phyloP scores from a whole-genome alignment of 1,140 invertebrate genomes.

The Dryas iulia region DNA sequence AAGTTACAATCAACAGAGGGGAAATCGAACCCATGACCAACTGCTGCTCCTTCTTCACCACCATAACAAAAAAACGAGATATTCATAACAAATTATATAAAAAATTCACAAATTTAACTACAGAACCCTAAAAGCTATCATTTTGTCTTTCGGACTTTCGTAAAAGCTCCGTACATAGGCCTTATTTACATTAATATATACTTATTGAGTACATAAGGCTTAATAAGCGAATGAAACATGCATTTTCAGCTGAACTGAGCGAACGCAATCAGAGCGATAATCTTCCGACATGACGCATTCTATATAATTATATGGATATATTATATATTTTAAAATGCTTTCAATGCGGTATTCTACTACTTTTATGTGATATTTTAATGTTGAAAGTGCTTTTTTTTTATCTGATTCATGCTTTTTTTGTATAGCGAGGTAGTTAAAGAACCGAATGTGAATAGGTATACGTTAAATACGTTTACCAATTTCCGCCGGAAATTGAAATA shows the following conservation, averaged over 20 bases:
- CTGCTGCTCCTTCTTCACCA: no score
- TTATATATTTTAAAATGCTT: not conserved
- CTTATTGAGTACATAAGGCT: slow-evolving; percentile 13
- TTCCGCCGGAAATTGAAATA: no score
- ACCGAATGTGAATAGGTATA: no score
- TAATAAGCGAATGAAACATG: slow-evolving; percentile 23
- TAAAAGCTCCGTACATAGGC: not conserved
- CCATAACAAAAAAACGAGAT: no score
- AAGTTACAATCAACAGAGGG: no score
- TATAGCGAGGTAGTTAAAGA: no score
- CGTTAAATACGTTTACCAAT: no score
- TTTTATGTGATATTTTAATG: not conserved
- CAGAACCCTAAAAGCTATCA: not conserved
- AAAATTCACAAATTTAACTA: not conserved
- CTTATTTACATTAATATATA: not conserved
- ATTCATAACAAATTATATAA: no score
- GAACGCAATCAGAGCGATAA: slow-evolving; percentile 15
- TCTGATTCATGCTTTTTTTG: no score
- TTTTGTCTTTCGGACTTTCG: not conserved
- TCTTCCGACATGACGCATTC: slow-evolving; percentile 17
- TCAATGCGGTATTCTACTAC: not conserved
- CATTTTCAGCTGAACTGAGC: slow-evolving; percentile 16
- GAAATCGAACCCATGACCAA: no score
- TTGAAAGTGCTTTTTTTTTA: not conserved
- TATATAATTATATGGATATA: not conserved